phyloP scores from a whole-genome alignment of 2,888 invertebrate genomes.

The Portevinia maculata region DNA sequence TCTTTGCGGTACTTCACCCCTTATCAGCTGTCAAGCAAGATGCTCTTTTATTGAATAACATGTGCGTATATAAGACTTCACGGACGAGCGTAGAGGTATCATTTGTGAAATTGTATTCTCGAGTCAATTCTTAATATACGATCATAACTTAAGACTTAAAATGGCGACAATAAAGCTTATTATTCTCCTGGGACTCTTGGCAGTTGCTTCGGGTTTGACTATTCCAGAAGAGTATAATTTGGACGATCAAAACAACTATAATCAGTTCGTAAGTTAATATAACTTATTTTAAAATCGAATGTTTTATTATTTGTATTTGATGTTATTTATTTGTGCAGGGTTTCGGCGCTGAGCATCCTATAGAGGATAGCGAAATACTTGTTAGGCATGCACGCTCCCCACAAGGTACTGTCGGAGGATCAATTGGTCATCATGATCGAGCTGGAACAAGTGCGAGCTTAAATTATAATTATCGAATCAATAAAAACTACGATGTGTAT shows the following conservation, averaged over 20 bases:
- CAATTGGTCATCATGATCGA: neutral
- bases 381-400: conserved; percentile 18
- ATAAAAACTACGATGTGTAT: conserved; percentile 13
- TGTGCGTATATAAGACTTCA: too few species aligned
- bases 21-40: too few species aligned
- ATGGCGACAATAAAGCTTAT: conserved; percentile 21
- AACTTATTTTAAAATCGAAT: neutral
- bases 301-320: neutral
- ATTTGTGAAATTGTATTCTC: neutral
- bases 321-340: neutral
- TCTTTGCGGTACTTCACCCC: too few species aligned
- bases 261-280: neutral
- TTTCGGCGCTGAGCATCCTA: neutral
- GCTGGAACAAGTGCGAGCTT: neutral
- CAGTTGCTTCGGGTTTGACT: conserved; percentile 31
- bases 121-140: neutral
- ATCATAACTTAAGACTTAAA: neutral
- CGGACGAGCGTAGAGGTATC: neutral
- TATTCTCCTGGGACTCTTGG: conserved; percentile 22
- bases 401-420: neutral
- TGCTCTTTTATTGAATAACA: too few species aligned
- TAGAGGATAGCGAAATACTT: neutral
- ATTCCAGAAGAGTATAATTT: conserved; percentile 32
- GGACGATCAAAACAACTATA: neutral
- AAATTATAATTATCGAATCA: conserved; percentile 9